Evolutionary conservation across 2,888 invertebrate species (phyloP).

Genomic region (Eucera pruinosa): DNA sequence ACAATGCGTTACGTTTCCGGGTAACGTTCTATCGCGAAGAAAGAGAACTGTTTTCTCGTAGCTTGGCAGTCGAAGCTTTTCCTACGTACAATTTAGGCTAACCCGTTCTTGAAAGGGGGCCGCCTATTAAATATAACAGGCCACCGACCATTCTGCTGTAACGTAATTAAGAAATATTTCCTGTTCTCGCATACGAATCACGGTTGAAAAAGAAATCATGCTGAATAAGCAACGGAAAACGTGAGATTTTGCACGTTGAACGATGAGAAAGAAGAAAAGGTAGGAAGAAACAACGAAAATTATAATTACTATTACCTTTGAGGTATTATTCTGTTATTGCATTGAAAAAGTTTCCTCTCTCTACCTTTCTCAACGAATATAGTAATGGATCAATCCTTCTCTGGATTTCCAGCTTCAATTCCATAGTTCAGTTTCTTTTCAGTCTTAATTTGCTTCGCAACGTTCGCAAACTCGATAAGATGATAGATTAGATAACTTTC

Average conservation of each 20-base stretch:
- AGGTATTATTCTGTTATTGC: no score
- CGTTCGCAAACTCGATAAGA: no score
- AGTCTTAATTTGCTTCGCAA: no score
- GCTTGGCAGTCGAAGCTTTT: constrained; percentile 13
- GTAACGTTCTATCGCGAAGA: constrained; percentile 20
- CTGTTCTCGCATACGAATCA: constrained; percentile 5
- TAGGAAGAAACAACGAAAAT: not conserved
- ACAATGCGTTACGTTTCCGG: constrained; percentile 45
- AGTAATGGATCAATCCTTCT: no score
- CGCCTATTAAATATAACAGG: constrained; percentile 19
- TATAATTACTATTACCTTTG: no score
- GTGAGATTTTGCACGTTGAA: not conserved
- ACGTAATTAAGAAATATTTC: constrained; percentile 38
- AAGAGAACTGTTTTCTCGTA: constrained; percentile 15
- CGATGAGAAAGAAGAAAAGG: not conserved
- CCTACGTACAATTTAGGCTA: constrained; percentile 31
- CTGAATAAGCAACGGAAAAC: not conserved
- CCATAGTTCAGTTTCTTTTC: no score
- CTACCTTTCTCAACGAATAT: no score
- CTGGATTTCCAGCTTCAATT: no score
- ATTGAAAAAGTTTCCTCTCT: no score
- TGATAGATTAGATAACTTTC: no score
- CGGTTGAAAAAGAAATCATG: not conserved
- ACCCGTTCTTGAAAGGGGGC: not conserved
- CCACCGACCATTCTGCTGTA: constrained; percentile 1